These are phyloP conservation scores for Neoseiulus cucumeris DNA, from an alignment of 1,140 invertebrate genomes.

Conservation along the genomic window DNA sequence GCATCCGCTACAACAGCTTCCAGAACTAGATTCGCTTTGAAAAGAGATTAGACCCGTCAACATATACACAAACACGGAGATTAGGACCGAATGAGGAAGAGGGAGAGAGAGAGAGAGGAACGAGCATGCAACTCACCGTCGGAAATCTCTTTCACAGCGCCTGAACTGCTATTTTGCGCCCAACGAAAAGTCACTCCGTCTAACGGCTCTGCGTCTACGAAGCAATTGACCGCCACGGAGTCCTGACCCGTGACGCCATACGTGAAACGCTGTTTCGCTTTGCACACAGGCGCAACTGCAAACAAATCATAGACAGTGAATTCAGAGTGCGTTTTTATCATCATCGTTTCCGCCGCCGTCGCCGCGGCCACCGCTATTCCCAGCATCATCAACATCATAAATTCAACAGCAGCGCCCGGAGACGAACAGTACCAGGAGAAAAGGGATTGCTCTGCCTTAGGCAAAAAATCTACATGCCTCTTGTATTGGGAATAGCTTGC, in stretches of 20 bases:
- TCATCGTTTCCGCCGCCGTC: not conserved
- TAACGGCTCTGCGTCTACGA: conserved; percentile 21
- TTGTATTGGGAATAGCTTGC: too few relatives aligned
- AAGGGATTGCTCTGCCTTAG: too few relatives aligned
- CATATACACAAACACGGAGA: too few relatives aligned
- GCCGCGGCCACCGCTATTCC: not conserved
- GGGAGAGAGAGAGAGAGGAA: too few relatives aligned
- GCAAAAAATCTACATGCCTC: too few relatives aligned
- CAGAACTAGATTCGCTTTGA: too few relatives aligned
- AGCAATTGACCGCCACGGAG: conserved; percentile 22
- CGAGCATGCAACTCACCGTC: conserved; percentile 11
- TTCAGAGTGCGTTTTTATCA: conserved; percentile 13
- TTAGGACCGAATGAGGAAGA: too few relatives aligned
- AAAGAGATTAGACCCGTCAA: too few relatives aligned
- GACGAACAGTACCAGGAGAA: too few relatives aligned
- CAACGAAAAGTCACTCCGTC: conserved; percentile 18
- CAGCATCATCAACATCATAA: conserved; percentile 11
- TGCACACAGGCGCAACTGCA: conserved; percentile 23
- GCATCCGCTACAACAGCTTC: too few relatives aligned
- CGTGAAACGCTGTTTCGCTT: conserved; percentile 15
- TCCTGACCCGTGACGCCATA: conserved; percentile 22
- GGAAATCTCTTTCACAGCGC: conserved; percentile 9
- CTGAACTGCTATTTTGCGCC: conserved; percentile 18
- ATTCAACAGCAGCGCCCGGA: not conserved
- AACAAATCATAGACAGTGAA: conserved; percentile 6